Evolutionary conservation across 2,888 invertebrate species (phyloP).

Genomic region (Heliconius aoede): DNA sequence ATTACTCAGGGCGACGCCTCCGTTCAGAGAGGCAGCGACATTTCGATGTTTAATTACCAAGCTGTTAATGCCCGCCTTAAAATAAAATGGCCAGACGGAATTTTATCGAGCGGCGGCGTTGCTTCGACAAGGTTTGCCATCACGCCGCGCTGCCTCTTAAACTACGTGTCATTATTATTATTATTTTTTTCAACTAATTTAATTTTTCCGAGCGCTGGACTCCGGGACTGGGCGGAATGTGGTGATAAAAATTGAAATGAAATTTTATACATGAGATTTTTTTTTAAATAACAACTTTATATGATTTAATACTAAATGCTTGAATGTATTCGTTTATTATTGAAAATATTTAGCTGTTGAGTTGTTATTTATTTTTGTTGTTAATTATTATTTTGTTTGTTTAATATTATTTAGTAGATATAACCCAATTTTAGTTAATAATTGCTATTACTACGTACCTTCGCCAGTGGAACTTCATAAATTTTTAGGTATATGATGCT

Average conservation of each 20-base stretch:
- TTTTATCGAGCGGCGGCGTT: constrained; percentile 62
- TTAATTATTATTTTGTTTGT: background rate
- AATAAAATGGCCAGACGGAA: constrained; percentile 68
- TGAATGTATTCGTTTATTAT: too few species aligned
- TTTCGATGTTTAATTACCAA: constrained; percentile 77
- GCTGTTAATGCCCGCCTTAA: constrained; percentile 68
- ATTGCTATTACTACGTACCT: background rate
- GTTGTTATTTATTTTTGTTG: background rate
- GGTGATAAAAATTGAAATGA: constrained; percentile 34
- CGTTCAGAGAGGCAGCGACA: constrained; percentile 61
- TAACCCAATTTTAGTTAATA: too few species aligned
- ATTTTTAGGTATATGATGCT: background rate
- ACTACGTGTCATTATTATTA: constrained; percentile 47
- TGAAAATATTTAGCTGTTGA: too few species aligned
- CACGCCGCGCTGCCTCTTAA: constrained; percentile 51
- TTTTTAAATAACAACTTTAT: constrained; percentile 25
- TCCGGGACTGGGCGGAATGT: constrained; percentile 34
- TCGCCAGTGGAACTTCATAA: background rate
- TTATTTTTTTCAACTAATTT: constrained; percentile 45
- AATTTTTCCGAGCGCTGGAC: constrained; percentile 39
- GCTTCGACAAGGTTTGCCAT: constrained; percentile 48
- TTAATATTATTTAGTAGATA: background rate
- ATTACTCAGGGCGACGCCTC: constrained; percentile 72
- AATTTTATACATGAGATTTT: constrained; percentile 16
- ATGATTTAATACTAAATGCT: too few species aligned